These are phyloP conservation scores for Limosa lapponica DNA, from an alignment of 2,797 vertebrate species.

Conservation along the genomic window DNA sequence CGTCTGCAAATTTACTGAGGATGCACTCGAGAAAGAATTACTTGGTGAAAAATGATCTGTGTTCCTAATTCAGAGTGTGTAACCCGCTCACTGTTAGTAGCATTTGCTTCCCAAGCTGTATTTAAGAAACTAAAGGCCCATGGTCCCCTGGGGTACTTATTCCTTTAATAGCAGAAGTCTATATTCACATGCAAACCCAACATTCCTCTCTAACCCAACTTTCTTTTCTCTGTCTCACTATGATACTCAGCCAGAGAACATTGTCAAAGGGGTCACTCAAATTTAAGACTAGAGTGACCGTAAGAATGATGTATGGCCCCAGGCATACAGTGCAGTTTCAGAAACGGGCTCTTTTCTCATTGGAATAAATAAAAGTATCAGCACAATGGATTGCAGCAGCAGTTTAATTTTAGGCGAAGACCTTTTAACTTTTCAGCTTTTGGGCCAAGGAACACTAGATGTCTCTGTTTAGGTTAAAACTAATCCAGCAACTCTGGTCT, in stretches of 20 bases:
- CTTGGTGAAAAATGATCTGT: background rate
- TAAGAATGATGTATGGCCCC: background rate
- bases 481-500: background rate
- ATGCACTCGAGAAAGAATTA: too few species aligned
- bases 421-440: background rate
- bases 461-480: background rate
- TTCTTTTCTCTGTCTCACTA: background rate
- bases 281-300: background rate
- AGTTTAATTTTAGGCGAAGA: background rate
- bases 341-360: background rate
- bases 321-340: background rate
- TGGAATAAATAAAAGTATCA: background rate
- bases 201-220: background rate
- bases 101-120: background rate
- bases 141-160: background rate
- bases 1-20: too few species aligned
- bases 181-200: background rate
- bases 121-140: background rate
- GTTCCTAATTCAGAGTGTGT: background rate
- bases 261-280: background rate
- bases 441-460: background rate
- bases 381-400: background rate
- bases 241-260: background rate
- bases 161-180: background rate
- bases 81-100: background rate